Evolutionary conservation across 2,797 vertebrate genomes (phyloP), one percentile per base, ranked within the genome.

Genomic region (Ambastaia sidthimunki): DNA sequence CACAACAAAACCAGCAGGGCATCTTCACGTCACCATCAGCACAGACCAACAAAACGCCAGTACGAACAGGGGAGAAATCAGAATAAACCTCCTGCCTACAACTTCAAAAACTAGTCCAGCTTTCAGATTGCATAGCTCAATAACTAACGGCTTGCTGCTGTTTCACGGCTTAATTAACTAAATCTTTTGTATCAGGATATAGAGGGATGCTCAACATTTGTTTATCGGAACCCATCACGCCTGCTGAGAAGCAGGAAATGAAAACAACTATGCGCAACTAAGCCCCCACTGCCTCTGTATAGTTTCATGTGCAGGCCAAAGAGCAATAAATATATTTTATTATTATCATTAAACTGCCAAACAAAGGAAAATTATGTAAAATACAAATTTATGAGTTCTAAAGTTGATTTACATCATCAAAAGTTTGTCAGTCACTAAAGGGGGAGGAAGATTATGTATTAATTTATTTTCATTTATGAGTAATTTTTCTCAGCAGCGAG

Each of bases 111-210:
- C 73, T 25, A 41, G 34, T 55, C 50, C 50, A 57, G 34, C 31
- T 44, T 50, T 67, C 63, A 67, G 62, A 76, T 13, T 55, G 31
- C 21, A 7, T 1, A 71, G 37, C 50, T 82, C 34, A 80, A 71
- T 81, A 80, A 81, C 81, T 82, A 11, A 86, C 34, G 18, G 25
- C 60, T 62, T 72, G 18, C 60, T 37, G 41, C 41, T 66, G 55
- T 63, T 78, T 84, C 28, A 31, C 57, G 37, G 65, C 52, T 83
- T 86, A 80, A 85, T 78, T 76, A 87, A 85, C 34, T 37, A 37
- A 37, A 23, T 34, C 16, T 23, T 59, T 82, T 59, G 54, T 76
- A 34, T 76, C n/a, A 11, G 23, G 57, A n/a, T 74, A 60, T n/a
- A 79, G 72, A 78, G n/a, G 63, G 68, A 63, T 44, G 63, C 68